Conservation (phyloP, 2,888 invertebrate species). For the Aradus depressus region DNA sequence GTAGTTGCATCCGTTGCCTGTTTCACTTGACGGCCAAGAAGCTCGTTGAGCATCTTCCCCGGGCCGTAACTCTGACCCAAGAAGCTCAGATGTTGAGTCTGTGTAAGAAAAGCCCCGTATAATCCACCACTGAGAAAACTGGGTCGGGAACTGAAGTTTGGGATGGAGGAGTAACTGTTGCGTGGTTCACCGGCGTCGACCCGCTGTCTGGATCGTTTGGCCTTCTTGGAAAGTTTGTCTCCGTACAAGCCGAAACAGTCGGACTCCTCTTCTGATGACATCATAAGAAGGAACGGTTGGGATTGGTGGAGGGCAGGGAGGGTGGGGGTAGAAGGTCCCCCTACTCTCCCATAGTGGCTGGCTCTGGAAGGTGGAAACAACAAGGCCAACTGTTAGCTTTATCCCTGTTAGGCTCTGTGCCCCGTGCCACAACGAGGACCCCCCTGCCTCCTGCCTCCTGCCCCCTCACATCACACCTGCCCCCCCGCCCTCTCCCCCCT, state of each 20-base stretch:
- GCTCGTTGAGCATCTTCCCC: conserved; percentile 84
- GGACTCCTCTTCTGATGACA: conserved; percentile 95
- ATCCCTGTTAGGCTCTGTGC: conserved; percentile 27
- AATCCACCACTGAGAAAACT: conserved; percentile 75
- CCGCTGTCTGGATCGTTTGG: conserved; percentile 88
- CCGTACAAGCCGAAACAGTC: conserved; percentile 87
- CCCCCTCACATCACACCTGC: conserved; percentile 15
- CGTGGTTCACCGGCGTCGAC: conserved; percentile 93
- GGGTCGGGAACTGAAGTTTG: conserved; percentile 64
- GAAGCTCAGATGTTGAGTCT: conserved; percentile 63
- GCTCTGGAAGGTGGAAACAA: conserved; percentile 32
- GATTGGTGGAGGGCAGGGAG: conserved; percentile 57
- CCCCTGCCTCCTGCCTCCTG: conserved; percentile 20
- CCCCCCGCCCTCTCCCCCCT: conserved; percentile 2
- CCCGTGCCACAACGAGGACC: conserved; percentile 15
- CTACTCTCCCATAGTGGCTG: conserved; percentile 31
- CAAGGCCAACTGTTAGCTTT: conserved; percentile 32
- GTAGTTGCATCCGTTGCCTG: conserved; percentile 50
- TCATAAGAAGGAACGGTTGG: conserved; percentile 75
- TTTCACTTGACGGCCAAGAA: conserved; percentile 69
- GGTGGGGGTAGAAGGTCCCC: conserved; percentile 28
- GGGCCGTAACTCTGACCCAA: conserved; percentile 70
- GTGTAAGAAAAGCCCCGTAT: conserved; percentile 73
- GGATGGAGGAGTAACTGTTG: conserved; percentile 78
- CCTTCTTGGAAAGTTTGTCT: conserved; percentile 85